Conservation (phyloP, 2,113 vertebrate genomes). For the Gorsachius goisagi region DNA sequence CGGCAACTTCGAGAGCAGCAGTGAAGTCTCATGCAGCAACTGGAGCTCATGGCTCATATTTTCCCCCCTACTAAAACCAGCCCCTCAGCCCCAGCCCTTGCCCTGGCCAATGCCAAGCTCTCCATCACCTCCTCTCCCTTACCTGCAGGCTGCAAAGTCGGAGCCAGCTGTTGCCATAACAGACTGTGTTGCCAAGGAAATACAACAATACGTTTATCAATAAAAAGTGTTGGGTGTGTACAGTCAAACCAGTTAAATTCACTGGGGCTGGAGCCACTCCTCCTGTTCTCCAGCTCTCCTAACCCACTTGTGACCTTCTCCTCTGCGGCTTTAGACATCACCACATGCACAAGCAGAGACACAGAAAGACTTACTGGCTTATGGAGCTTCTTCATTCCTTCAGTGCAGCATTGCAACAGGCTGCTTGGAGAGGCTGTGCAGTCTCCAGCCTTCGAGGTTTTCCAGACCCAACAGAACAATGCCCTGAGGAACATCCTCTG, state of each 20-base stretch:
- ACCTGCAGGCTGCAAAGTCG: not conserved
- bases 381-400: not conserved
- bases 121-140: not conserved
- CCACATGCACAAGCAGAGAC: not conserved
- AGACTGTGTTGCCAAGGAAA: slow-evolving; percentile 25
- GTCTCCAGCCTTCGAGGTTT: not conserved
- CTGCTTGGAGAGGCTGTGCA: fast-evolving
- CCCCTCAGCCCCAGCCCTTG: not conserved
- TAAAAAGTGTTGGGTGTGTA: not conserved
- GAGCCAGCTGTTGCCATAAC: slow-evolving; percentile 36
- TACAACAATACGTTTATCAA: not conserved
- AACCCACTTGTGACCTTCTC: not conserved
- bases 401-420: not conserved
- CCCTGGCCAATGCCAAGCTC: not conserved
- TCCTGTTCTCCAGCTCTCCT: not conserved
- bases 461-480: not conserved
- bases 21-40: not conserved
- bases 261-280: not conserved
- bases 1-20: not conserved
- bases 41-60: not conserved
- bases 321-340: not conserved
- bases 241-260: not conserved
- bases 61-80: not conserved
- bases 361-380: not conserved
- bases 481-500: not conserved